Conservation (phyloP, 2,113 vertebrate genomes). For the Chlamydotis undulata region DNA sequence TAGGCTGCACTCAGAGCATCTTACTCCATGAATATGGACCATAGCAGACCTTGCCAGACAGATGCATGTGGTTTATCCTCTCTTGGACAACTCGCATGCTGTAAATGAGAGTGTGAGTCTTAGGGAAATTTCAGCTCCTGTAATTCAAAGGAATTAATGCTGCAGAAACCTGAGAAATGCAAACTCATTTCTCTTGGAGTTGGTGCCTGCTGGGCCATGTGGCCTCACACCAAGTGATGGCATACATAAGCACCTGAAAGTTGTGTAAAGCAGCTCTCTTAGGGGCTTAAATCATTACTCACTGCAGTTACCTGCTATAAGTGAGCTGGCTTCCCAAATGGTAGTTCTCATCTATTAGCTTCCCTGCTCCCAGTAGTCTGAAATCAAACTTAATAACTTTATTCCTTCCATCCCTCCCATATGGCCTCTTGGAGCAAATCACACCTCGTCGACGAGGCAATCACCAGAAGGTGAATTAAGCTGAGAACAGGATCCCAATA, state of each 20-base stretch:
- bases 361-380: background rate
- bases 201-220: fast-evolving
- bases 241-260: background rate
- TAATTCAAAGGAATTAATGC: background rate
- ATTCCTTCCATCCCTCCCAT: background rate
- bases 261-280: background rate
- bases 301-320: background rate
- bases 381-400: background rate
- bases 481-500: background rate
- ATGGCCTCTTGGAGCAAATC: background rate
- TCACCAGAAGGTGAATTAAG: background rate
- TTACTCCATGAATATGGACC: background rate
- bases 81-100: background rate
- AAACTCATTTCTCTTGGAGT: background rate
- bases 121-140: background rate
- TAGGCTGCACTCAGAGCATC: background rate
- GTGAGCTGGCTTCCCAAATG: background rate
- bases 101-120: background rate
- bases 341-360: background rate
- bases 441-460: fast-evolving
- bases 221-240: background rate
- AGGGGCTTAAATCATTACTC: background rate
- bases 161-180: background rate
- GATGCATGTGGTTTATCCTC: background rate
- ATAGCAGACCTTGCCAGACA: background rate